phyloP scores from a whole-genome alignment of 2,113 vertebrate genomes.

The Tautogolabrus adspersus region DNA sequence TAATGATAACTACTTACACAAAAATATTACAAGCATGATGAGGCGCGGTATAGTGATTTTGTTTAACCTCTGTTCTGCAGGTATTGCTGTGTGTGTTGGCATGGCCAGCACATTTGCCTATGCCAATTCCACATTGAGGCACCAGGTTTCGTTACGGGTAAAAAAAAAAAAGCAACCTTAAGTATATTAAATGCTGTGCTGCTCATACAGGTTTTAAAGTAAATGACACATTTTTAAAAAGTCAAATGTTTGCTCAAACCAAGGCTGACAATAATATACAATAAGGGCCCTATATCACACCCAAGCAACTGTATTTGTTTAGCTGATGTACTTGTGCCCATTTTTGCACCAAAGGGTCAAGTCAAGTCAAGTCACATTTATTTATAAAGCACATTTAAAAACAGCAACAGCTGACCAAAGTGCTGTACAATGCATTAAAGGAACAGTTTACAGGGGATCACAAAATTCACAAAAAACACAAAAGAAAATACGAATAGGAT shows the following conservation, averaged over 20 bases:
- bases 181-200: neutral
- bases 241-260: neutral
- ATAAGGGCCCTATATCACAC: too few species aligned
- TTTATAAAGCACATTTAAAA: too few species aligned
- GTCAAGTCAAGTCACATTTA: too few species aligned
- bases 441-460: too few species aligned
- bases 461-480: too few species aligned
- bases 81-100: constrained; percentile 94
- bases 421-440: too few species aligned
- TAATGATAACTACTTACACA: neutral
- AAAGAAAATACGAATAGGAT: too few species aligned
- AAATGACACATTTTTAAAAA: neutral
- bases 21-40: neutral
- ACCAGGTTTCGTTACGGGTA: constrained; percentile 96
- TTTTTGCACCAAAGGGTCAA: too few species aligned
- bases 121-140: constrained; percentile 92
- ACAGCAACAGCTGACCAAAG: too few species aligned
- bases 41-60: constrained; percentile 3
- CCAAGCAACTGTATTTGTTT: too few species aligned
- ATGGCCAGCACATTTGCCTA: constrained; percentile 98
- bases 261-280: neutral
- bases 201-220: neutral
- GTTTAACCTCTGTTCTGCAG: constrained; percentile 75
- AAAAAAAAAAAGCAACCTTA: constrained; percentile 16
- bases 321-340: too few species aligned